Evolutionary conservation across 2,888 invertebrate species (phyloP).

Genomic region (Drosophila tripunctata): DNA sequence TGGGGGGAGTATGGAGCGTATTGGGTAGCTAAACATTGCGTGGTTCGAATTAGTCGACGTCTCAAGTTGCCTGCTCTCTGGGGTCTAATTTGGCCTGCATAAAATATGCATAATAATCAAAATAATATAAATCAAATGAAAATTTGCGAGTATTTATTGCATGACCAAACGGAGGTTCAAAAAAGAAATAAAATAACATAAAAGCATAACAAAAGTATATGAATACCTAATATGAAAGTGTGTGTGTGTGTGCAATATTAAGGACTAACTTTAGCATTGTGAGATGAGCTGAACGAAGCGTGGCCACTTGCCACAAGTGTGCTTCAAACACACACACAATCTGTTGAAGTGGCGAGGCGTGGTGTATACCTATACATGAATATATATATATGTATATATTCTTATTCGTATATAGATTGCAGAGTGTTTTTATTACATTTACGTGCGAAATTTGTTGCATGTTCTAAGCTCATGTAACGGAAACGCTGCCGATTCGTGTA

Average conservation of each 20-base stretch:
- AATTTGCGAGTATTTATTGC: slow-evolving; percentile 67
- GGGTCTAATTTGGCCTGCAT: slow-evolving; percentile 66
- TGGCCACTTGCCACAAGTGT: slow-evolving; percentile 54
- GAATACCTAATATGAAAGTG: not conserved
- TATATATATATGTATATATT: not conserved
- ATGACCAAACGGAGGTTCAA: slow-evolving; percentile 35
- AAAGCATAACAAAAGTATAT: not conserved
- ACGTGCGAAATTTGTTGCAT: slow-evolving; percentile 82
- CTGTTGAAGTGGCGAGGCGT: slow-evolving; percentile 60
- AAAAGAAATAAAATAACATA: not conserved
- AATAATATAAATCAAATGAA: slow-evolving; percentile 77
- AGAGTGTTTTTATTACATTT: slow-evolving; percentile 82
- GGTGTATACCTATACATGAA: slow-evolving; percentile 1
- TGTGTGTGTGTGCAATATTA: slow-evolving; percentile 1
- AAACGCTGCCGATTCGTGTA: slow-evolving; percentile 59
- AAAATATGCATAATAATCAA: slow-evolving; percentile 80
- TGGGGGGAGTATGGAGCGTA: not conserved
- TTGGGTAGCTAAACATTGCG: slow-evolving; percentile 9
- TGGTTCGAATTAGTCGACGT: slow-evolving; percentile 36
- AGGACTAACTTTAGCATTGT: slow-evolving; percentile 28
- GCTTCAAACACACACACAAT: slow-evolving; percentile 40
- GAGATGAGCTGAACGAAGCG: slow-evolving; percentile 53
- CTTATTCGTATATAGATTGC: not conserved
- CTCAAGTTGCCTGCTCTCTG: slow-evolving; percentile 34
- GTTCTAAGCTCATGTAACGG: slow-evolving; percentile 66